A percentile compares a stretch with the other conserved stretches of the same genome.
phyloP scores from a whole-genome alignment of 2,888 invertebrate species.

The Orthonychiurus folsomi region DNA sequence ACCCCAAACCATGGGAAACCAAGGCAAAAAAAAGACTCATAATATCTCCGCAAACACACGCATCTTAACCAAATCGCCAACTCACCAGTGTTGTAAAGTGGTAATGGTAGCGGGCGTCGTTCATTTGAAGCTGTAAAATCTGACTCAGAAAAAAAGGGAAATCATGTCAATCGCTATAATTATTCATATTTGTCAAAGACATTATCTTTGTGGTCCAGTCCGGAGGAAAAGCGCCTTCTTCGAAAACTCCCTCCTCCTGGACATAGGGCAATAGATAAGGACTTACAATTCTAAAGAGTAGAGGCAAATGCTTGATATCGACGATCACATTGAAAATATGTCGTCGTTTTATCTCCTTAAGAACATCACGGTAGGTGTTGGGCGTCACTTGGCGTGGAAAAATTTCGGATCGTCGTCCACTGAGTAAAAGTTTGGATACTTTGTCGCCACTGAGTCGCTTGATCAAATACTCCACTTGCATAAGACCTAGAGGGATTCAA shows the following conservation, averaged over 20 bases:
- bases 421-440: constrained; percentile 47
- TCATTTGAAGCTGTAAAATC: constrained; percentile 92
- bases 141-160: too few relatives aligned
- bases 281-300: constrained; percentile 79
- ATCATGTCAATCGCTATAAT: neutral
- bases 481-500: constrained; percentile 47
- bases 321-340: constrained; percentile 78
- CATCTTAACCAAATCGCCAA: constrained; percentile 41
- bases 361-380: constrained; percentile 60
- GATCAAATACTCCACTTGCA: constrained; percentile 46
- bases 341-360: constrained; percentile 76
- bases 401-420: constrained; percentile 56
- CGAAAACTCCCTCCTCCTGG: too few relatives aligned
- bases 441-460: constrained; percentile 51
- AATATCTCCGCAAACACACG: neutral
- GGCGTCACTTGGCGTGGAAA: constrained; percentile 59
- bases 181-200: neutral
- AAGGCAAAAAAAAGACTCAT: too few relatives aligned
- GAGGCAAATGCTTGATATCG: constrained; percentile 70
- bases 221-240: too few relatives aligned
- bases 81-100: constrained; percentile 91
- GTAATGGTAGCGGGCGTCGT: constrained; percentile 88
- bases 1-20: neutral
- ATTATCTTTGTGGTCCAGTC: too few relatives aligned
- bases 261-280: neutral